phyloP scores from a whole-genome alignment of 2,113 vertebrate genomes.

The Macrotus californicus region DNA sequence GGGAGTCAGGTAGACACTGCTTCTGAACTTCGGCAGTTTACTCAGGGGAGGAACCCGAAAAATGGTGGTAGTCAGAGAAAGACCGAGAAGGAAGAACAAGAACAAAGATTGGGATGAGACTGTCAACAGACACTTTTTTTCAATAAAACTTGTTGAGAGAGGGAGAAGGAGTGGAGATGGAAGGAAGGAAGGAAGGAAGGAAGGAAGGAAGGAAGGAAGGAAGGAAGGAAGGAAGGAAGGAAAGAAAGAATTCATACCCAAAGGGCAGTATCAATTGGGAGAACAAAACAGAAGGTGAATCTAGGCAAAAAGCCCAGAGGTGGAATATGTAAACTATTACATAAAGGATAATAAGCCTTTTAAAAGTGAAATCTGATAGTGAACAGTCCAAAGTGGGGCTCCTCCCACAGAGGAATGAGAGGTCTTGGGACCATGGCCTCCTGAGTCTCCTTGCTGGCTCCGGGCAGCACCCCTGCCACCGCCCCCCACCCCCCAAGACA shows the following conservation, averaged over 20 bases:
- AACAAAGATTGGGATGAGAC: background rate
- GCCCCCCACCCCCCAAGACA: background rate
- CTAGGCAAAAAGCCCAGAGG: background rate
- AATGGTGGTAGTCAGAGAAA: background rate
- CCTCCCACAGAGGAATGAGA: background rate
- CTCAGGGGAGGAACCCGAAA: background rate
- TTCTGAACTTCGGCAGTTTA: background rate
- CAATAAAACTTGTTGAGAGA: background rate
- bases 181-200: background rate
- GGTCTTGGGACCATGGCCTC: too few relatives aligned
- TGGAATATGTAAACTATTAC: background rate
- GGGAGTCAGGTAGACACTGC: background rate
- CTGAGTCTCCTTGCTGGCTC: fast-evolving
- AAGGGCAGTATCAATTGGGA: background rate
- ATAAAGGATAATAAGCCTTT: background rate
- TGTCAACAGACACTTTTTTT: background rate
- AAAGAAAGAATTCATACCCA: background rate
- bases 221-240: fast-evolving
- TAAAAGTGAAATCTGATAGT: background rate
- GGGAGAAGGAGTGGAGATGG: background rate
- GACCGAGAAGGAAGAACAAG: background rate
- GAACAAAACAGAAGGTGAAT: background rate
- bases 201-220: fast-evolving
- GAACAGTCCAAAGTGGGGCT: too few relatives aligned
- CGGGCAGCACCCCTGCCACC: fast-evolving